phyloP scores from a whole-genome alignment of 2,797 vertebrate species.

The Hypotaenidia philippensis region DNA sequence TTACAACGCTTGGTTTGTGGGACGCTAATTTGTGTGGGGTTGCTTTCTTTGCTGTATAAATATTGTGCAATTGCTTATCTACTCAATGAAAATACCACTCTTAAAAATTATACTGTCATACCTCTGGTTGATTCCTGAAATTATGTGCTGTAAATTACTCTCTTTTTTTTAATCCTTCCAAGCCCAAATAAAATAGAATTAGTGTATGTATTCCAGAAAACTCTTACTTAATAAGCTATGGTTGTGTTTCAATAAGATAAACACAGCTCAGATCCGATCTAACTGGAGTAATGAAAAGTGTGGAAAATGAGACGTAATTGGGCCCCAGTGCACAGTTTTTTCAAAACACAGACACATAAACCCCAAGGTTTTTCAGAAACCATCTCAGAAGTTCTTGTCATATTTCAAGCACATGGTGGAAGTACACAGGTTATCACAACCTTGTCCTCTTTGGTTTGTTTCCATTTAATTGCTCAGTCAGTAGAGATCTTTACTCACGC shows the following conservation, averaged over 20 bases:
- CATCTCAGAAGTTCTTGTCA: background rate
- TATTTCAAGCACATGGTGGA: background rate
- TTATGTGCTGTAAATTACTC: background rate
- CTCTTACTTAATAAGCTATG: background rate
- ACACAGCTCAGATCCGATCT: slow-evolving; percentile 8
- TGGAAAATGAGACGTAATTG: background rate
- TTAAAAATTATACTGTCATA: background rate
- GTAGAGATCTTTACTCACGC: slow-evolving; percentile 23
- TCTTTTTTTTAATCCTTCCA: background rate
- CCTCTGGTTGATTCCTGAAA: background rate
- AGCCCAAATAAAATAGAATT: background rate
- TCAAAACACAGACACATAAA: background rate
- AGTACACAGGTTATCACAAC: background rate
- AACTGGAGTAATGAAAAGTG: background rate
- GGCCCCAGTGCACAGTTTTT: background rate
- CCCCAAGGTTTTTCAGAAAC: background rate
- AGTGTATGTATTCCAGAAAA: background rate
- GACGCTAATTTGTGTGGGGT: background rate
- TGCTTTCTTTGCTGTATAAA: background rate
- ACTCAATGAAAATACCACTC: background rate
- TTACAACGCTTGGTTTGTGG: background rate
- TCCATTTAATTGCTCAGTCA: slow-evolving; percentile 2
- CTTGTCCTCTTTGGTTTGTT: background rate
- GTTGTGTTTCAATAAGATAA: slow-evolving; percentile 34
- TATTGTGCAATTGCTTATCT: background rate